These are phyloP conservation scores for Apodemia duryi DNA, from an alignment of 2,888 invertebrate species.

Conservation along the genomic window DNA sequence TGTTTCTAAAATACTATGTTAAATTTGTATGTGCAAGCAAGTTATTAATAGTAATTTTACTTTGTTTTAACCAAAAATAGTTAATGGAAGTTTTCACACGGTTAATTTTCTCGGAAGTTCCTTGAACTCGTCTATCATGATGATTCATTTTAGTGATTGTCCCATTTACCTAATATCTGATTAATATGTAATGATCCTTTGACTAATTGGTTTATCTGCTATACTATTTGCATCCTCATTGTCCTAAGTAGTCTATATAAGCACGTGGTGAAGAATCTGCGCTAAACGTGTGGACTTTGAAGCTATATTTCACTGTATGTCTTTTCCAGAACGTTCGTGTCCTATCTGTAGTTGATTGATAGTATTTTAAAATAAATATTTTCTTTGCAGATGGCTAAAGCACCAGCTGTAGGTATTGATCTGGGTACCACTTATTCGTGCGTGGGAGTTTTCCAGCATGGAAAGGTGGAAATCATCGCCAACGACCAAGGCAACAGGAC, in stretches of 20 bases:
- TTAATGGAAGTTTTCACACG: background rate
- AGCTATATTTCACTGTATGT: background rate
- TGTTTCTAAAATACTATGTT: slow-evolving; percentile 9
- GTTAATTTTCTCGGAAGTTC: slow-evolving; percentile 28
- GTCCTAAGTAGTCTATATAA: background rate
- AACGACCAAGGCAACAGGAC: slow-evolving; percentile 95
- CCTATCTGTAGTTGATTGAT: background rate
- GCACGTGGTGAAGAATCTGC: slow-evolving; percentile 20
- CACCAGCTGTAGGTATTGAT: slow-evolving; percentile 97
- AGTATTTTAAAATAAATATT: slow-evolving; percentile 16
- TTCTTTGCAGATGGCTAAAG: slow-evolving; percentile 81
- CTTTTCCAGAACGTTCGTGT: background rate
- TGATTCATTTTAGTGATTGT: slow-evolving; percentile 19
- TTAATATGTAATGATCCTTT: too few species aligned
- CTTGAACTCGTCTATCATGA: slow-evolving; percentile 30
- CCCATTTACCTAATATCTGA: background rate
- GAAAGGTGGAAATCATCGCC: slow-evolving; percentile 93
- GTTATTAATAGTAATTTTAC: background rate
- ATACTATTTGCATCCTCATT: too few species aligned
- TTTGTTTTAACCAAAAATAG: background rate
- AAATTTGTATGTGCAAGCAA: slow-evolving; percentile 12
- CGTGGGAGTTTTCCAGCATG: slow-evolving; percentile 95
- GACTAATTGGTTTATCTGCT: too few species aligned
- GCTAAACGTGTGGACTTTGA: too few species aligned
- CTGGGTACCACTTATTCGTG: slow-evolving; percentile 97